phyloP scores from a whole-genome alignment of 2,113 vertebrate genomes.

The Clinocottus analis region DNA sequence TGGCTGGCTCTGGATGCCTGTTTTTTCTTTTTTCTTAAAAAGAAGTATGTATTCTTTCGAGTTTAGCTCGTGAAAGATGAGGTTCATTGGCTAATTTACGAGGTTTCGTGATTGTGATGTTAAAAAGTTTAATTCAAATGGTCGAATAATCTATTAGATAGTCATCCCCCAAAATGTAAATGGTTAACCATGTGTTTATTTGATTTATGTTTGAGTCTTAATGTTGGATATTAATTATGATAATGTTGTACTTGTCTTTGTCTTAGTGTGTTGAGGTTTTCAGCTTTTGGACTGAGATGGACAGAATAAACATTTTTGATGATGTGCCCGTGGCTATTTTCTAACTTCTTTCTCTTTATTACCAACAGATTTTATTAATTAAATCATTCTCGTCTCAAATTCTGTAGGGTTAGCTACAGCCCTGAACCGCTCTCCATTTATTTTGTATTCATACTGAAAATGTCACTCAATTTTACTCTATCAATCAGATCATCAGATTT shows the following conservation, averaged over 20 bases:
- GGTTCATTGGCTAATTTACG: slow-evolving; percentile 9
- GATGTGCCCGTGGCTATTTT: background rate
- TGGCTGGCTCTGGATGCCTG: background rate
- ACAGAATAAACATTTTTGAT: background rate
- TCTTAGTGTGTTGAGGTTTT: background rate
- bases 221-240: background rate
- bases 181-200: background rate
- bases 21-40: background rate
- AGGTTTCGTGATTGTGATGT: background rate
- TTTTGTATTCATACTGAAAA: background rate
- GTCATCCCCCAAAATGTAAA: background rate
- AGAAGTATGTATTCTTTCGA: too few species aligned
- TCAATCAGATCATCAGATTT: background rate
- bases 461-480: background rate
- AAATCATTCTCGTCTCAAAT: too few species aligned
- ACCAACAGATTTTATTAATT: background rate
- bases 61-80: background rate
- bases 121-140: background rate
- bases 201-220: too few species aligned
- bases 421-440: background rate
- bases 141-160: background rate
- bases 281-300: background rate
- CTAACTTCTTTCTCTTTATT: background rate
- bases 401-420: too few species aligned
- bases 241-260: background rate